A percentile compares a stretch with the other conserved stretches of the same genome.
Evolutionary conservation across 2,888 invertebrate species (phyloP).

Genomic region (Thereva unica): DNA sequence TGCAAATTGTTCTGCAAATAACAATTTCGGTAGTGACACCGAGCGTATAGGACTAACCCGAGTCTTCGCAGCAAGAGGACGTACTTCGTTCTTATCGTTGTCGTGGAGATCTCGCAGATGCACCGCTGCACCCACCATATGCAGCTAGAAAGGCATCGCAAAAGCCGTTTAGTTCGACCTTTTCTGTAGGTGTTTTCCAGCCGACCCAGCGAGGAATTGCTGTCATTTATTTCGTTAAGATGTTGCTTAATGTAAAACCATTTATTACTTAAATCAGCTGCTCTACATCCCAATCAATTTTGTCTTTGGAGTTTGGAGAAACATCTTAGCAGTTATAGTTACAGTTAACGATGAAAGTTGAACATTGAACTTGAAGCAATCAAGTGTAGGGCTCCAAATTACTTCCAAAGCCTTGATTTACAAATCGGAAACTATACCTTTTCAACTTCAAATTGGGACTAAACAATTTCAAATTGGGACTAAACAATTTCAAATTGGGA

Average conservation of each 20-base stretch:
- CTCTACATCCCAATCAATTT: conserved; percentile 17
- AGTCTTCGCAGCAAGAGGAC: not conserved
- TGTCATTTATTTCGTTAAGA: not conserved
- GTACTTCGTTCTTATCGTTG: not conserved
- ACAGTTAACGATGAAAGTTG: not conserved
- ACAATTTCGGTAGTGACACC: conserved; percentile 43
- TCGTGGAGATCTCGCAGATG: not conserved
- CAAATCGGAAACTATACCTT: too few relatives aligned
- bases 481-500: too few relatives aligned
- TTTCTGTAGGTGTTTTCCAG: not conserved
- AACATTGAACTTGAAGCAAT: conserved; percentile 2
- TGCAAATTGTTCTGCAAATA: not conserved
- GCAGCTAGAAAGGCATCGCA: conserved; percentile 13
- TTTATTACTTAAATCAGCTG: not conserved
- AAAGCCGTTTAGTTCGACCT: conserved; percentile 20
- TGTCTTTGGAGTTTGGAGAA: not conserved
- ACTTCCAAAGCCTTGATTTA: too few relatives aligned
- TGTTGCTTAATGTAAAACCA: not conserved
- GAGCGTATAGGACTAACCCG: conserved; percentile 35
- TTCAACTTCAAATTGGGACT: too few relatives aligned
- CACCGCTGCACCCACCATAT: not conserved
- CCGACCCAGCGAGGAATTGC: conserved; percentile 8
- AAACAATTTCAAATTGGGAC: too few relatives aligned
- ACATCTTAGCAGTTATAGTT: conserved; percentile 11
- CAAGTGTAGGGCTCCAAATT: too few relatives aligned